Evolutionary conservation across 2,888 invertebrate genomes (phyloP), one percentile per base, ranked within the genome.

Genomic region (Ernsta delagoae): DNA sequence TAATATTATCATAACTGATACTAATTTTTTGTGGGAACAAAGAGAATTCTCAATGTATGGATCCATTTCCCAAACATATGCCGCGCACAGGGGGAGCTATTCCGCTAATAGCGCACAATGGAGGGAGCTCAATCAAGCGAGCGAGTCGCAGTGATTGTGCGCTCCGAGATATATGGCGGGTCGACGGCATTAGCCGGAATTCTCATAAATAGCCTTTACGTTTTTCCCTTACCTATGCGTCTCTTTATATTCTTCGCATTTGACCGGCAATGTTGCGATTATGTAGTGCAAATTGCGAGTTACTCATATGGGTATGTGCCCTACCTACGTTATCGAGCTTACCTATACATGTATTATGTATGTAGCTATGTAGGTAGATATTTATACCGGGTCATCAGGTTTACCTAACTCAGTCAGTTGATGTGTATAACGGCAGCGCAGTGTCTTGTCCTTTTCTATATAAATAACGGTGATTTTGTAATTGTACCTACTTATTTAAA

Each of bases 201-300:
- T 84, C 83, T 80, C 82, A 81, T 80, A 85, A 87, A 87, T 85
- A 85, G 86, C 85, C 82, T 82, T 78, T 76, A 74, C 77, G 84
- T 82, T 83, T 9, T 45, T 56, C 59, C 53, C 31, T 36, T 36
- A 36, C 53, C 9, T 53, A 24, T 53, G 31, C 12, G 12, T 12
- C 48, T 48, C 48, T 24, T 24, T 8, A 31, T 31, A 53, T 53
- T 16, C 53, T 9, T 53, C 53, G 9, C 3, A 4, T 53, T 53
- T 53, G 48, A 5, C 48, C 45, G 48, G 24, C 24, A 53, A 31
- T 53, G 9, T 54, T 53, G 24, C 53, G 9, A 54, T 53, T 53
- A 24, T 53, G 8, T 53, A 24, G 24, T 54, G 16, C 24, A 16
- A 54, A 24, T 54, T 16, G 31, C 53, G 8, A 16, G 3, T 16